A percentile compares a stretch with the other conserved stretches of the same genome.
Evolutionary conservation across 2,797 vertebrate species (phyloP).

Genomic region (Protonibea diacanthus): DNA sequence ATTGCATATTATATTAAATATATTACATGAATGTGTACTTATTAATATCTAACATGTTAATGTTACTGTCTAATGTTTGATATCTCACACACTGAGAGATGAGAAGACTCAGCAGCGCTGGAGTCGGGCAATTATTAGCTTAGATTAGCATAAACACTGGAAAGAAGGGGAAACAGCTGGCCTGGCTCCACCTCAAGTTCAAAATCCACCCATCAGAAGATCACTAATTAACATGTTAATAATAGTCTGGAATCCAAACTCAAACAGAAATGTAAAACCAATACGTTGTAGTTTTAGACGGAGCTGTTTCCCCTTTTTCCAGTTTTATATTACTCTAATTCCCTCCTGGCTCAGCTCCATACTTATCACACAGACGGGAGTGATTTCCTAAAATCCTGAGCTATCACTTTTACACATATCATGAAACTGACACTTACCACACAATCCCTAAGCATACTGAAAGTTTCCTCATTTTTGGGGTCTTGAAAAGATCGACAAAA

Average conservation of each 20-base stretch:
- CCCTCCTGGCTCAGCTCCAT: not conserved
- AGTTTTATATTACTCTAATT: not conserved
- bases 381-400: not conserved
- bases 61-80: not conserved
- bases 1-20: not conserved
- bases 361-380: too few relatives aligned
- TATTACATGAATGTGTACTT: not conserved
- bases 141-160: not conserved
- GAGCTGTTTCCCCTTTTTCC: not conserved
- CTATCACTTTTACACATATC: not conserved
- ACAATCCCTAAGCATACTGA: constrained; percentile 85
- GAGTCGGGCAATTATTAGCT: not conserved
- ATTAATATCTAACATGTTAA: not conserved
- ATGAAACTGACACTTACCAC: constrained; percentile 80
- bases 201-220: not conserved
- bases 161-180: not conserved
- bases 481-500: constrained; percentile 87
- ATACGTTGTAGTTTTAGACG: not conserved
- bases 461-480: constrained; percentile 84
- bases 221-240: constrained; percentile 1
- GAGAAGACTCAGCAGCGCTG: not conserved
- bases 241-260: too few relatives aligned
- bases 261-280: not conserved
- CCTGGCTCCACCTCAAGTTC: not conserved
- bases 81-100: not conserved